These are phyloP conservation scores for Hydrotaea cyrtoneurina DNA, from an alignment of 2,888 invertebrate genomes.

Conservation along the genomic window DNA sequence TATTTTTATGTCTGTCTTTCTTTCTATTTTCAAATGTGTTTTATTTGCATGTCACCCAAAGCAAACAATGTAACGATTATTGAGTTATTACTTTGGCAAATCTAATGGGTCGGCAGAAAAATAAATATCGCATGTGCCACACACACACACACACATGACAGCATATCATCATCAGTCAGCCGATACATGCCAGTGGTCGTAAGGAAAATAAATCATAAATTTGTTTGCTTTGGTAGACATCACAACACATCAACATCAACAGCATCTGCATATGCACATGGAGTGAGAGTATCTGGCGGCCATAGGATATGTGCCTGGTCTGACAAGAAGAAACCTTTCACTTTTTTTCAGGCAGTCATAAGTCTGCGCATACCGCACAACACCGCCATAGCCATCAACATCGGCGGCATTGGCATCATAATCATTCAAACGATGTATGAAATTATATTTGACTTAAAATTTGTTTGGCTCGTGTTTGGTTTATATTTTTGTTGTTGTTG, in stretches of 20 bases:
- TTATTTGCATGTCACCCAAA: too few relatives aligned
- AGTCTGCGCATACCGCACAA: background rate
- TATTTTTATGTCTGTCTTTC: too few relatives aligned
- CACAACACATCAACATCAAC: constrained; percentile 3
- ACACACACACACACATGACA: background rate
- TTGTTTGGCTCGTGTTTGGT: constrained; percentile 30
- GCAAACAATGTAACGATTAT: background rate
- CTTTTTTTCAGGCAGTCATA: constrained; percentile 40
- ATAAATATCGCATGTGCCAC: too few relatives aligned
- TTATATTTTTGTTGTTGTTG: background rate
- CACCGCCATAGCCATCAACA: background rate
- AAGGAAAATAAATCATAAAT: constrained; percentile 9
- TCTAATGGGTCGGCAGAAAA: too few relatives aligned
- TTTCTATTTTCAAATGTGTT: too few relatives aligned
- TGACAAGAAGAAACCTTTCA: constrained; percentile 57
- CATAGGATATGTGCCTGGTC: background rate
- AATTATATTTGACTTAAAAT: constrained; percentile 27
- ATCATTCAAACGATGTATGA: constrained; percentile 21
- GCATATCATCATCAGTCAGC: background rate
- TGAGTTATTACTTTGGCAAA: background rate
- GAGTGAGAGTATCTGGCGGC: background rate
- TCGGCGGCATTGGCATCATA: background rate
- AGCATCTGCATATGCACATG: constrained; percentile 7
- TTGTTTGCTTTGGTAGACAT: constrained; percentile 14
- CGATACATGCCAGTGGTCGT: background rate